phyloP scores from a whole-genome alignment of 2,888 invertebrate species.

The Phalera bucephala region DNA sequence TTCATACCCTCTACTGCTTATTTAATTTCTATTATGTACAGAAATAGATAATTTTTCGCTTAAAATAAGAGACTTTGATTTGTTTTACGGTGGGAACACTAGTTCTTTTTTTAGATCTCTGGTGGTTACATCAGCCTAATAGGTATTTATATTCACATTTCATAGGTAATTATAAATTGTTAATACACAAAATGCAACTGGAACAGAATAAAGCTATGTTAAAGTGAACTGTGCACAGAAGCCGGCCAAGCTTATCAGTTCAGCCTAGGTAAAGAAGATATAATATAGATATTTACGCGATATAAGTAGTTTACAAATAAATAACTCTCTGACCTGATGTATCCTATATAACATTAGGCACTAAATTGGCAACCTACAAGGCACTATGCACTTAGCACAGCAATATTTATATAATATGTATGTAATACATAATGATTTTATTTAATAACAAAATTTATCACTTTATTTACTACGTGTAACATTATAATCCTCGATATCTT shows the following conservation, averaged over 20 bases:
- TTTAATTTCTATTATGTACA: constrained; percentile 53
- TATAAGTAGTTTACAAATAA: constrained; percentile 34
- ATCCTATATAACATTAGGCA: constrained; percentile 75
- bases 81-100: constrained; percentile 78
- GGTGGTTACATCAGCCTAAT: constrained; percentile 69
- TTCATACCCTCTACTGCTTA: constrained; percentile 45
- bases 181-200: constrained; percentile 8
- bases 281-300: neutral
- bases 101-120: constrained; percentile 64
- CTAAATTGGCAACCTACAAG: constrained; percentile 84
- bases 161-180: constrained; percentile 12
- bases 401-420: constrained; percentile 62
- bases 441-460: constrained; percentile 51
- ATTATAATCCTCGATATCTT: constrained; percentile 15
- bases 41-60: constrained; percentile 52
- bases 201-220: constrained; percentile 8
- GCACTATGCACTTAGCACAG: constrained; percentile 84
- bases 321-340: constrained; percentile 49
- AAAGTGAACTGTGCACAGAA: constrained; percentile 11
- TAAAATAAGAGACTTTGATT: constrained; percentile 65
- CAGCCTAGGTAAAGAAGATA: neutral
- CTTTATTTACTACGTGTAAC: constrained; percentile 37
- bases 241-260: constrained; percentile 19
- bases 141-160: constrained; percentile 43
- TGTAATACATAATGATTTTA: constrained; percentile 42